Conservation (phyloP, 1,140 invertebrate species). For the Bombus superbus region DNA sequence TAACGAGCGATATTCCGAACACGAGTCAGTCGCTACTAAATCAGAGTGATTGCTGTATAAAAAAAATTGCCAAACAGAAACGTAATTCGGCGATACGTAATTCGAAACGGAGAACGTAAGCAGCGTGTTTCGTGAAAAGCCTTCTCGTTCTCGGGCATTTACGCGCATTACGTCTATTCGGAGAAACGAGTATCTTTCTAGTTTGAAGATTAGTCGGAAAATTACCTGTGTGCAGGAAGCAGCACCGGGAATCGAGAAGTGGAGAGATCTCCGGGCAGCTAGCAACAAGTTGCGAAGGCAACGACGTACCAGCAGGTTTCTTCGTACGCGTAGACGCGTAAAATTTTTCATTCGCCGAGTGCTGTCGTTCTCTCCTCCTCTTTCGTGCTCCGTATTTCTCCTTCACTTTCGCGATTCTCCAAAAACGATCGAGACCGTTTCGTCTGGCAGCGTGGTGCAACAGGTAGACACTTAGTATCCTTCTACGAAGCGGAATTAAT, state of each 20-base stretch:
- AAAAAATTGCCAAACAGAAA: neutral
- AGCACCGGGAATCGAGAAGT: constrained; percentile 18
- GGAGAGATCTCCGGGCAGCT: constrained; percentile 24
- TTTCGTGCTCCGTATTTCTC: constrained; percentile 1
- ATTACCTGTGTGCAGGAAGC: constrained; percentile 22
- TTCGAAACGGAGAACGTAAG: neutral
- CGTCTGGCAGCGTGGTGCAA: constrained; percentile 69
- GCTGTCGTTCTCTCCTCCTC: constrained; percentile 29
- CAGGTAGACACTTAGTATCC: constrained; percentile 76
- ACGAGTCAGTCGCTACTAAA: neutral
- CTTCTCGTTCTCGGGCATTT: neutral
- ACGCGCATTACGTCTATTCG: no score
- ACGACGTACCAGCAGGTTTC: constrained; percentile 22
- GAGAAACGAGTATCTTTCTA: neutral
- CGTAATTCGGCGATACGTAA: neutral
- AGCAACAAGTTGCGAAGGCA: constrained; percentile 69
- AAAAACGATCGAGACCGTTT: constrained; percentile 63
- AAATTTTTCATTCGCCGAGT: constrained; percentile 70
- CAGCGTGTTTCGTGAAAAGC: neutral
- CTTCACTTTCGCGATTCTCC: constrained; percentile 31
- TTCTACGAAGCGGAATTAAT: constrained; percentile 67
- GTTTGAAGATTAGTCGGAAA: neutral
- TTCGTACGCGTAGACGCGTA: constrained; percentile 61
- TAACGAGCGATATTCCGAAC: neutral
- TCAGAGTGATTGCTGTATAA: neutral